Percentiles rank a stretch among this genome's conserved stretches.
Evolutionary conservation across 2,113 vertebrate species (phyloP).

Genomic region (Craseonycteris thonglongyai): DNA sequence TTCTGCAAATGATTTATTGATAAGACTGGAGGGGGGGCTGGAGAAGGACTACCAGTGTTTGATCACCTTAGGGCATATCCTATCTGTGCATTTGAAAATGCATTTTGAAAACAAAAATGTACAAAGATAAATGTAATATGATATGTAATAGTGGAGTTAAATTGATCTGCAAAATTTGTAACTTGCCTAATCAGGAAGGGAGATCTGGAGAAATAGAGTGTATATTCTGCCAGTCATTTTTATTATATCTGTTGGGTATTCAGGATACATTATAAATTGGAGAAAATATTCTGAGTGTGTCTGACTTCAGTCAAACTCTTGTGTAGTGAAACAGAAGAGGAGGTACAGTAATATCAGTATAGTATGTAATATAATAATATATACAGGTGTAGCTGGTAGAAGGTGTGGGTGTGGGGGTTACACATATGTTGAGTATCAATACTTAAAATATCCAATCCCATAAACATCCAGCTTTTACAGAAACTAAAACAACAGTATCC

Average conservation of each 20-base stretch:
- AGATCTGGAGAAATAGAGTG: background rate
- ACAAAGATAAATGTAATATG: background rate
- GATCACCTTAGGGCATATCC: slow-evolving; percentile 7
- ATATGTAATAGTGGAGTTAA: background rate
- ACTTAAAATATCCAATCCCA: background rate
- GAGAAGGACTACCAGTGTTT: background rate
- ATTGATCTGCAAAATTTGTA: background rate
- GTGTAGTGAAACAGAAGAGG: background rate
- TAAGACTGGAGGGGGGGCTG: background rate
- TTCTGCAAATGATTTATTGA: slow-evolving; percentile 45
- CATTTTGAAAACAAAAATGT: background rate
- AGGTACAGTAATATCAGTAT: background rate
- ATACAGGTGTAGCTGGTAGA: background rate
- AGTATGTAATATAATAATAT: background rate
- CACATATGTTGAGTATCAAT: background rate
- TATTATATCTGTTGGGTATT: background rate
- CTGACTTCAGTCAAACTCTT: background rate
- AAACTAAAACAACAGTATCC: background rate
- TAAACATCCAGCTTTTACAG: background rate
- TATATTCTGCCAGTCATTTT: background rate
- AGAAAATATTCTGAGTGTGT: background rate
- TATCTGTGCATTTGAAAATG: background rate
- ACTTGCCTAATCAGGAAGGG: background rate
- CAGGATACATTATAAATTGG: background rate
- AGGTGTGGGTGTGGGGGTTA: background rate